A percentile compares a stretch with the other conserved stretches of the same genome.
Conservation (phyloP, 2,888 invertebrate species). For the Ecdyonurus torrentis region DNA sequence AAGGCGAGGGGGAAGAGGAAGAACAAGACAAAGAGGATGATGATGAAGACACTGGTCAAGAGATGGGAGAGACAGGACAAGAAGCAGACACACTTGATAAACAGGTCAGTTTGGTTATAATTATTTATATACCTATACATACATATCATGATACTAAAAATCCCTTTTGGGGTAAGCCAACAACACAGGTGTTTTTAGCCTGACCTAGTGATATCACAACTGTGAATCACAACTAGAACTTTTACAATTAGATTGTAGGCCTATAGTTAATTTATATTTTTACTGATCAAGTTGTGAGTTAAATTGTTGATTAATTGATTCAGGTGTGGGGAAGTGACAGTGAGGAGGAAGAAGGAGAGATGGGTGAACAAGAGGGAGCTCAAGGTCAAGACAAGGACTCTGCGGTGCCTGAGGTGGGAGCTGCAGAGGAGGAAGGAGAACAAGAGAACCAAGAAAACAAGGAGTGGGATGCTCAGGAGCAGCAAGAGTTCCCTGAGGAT, state of each 20-base stretch:
- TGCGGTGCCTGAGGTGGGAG: constrained; percentile 32
- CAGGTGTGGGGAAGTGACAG: constrained; percentile 42
- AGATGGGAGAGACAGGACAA: constrained; percentile 89
- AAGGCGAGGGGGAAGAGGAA: constrained; percentile 40
- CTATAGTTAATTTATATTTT: too few species aligned
- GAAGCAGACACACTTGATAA: constrained; percentile 54
- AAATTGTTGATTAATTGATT: constrained; percentile 8
- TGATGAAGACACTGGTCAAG: constrained; percentile 74
- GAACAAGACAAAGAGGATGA: constrained; percentile 43
- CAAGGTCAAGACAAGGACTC: constrained; percentile 22
- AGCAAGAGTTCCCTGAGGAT: constrained; percentile 40
- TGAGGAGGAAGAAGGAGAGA: constrained; percentile 56
- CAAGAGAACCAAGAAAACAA: constrained; percentile 34
- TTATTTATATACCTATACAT: too few species aligned
- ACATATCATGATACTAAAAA: too few species aligned
- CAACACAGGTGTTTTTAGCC: too few species aligned
- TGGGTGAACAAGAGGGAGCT: constrained; percentile 37
- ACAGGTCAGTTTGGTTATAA: too few species aligned
- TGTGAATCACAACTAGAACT: too few species aligned
- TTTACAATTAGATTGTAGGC: too few species aligned
- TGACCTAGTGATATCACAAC: too few species aligned
- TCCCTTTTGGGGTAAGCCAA: too few species aligned
- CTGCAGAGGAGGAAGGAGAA: constrained; percentile 29
- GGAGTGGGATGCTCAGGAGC: constrained; percentile 60
- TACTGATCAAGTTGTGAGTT: too few species aligned